Base-by-base conservation (phyloP, 2,113 vertebrate species). In the Perca fluviatilis region DNA sequence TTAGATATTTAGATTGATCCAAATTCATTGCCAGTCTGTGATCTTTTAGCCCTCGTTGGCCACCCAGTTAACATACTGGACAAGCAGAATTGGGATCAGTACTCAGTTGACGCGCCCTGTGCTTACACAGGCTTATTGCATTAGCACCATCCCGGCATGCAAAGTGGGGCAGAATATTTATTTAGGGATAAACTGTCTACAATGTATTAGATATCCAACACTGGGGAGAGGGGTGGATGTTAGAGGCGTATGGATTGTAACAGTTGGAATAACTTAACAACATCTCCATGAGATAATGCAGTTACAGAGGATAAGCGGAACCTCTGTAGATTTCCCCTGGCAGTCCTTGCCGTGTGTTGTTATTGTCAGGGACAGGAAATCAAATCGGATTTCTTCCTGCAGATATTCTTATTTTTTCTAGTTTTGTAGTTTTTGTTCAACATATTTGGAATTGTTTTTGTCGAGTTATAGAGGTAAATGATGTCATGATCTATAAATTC, bases 101-200 rank as follows among this genome's bases (percentile, higher is more conserved):
- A 4, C 69, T 83, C 61, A 14, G 54, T 47, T 56, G 83, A 77
- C 61, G 61, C 21, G 46, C 56, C 70, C 74, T 54, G 57, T 84
- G 87, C 86, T 90, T 83, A 84, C 85, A 83, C 82, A 47, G 78
- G 89, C 90, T 94, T 93, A 91, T 60, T 90, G 85, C 80, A 86
- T 90, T 90, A 85, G 77, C 76, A 78, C 73, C 19, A 67, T 85
- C 79, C 71, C 72, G 1, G 85, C 77, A 84, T 64, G 81, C 74
- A 83, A 91, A 93, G 82, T 90, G 80, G 85, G 85, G 62, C 86
- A 89, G 83, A 89, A 85, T 65, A 85, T 90, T 80, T 87, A 88
- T 87, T 92, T 79, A 86, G 78, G 80, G 88, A 93, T 91, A 91
- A 92, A 86, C 90, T 83, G 82, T 76, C 60, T 68, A 51, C 40